Conservation (phyloP, 2,113 vertebrate species). For the Nicator chloris region DNA sequence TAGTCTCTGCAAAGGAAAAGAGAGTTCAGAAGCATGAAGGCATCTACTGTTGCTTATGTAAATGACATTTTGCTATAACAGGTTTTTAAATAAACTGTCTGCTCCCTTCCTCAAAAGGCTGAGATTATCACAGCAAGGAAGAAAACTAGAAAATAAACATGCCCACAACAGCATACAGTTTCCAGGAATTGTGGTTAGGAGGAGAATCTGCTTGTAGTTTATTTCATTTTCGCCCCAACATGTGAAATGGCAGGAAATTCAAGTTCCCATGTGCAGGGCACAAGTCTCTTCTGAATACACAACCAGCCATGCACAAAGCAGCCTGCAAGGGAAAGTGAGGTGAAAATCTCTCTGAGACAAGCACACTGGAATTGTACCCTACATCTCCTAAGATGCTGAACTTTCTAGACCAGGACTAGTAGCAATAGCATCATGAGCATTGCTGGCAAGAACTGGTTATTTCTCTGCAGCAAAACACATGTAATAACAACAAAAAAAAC, state of each 20-base stretch:
- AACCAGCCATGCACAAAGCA: not conserved
- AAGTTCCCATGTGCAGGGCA: not conserved
- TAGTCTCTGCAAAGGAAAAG: not conserved
- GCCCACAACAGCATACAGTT: not conserved
- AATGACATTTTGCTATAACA: slow-evolving; percentile 9
- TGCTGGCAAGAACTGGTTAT: not conserved
- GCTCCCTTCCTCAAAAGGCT: not conserved
- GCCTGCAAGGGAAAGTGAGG: not conserved
- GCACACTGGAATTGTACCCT: not conserved
- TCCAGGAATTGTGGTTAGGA: slow-evolving; percentile 15
- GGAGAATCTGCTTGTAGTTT: not conserved
- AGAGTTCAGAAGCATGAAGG: not conserved
- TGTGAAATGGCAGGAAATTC: not conserved
- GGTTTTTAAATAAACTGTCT: slow-evolving; percentile 45
- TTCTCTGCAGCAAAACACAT: not conserved
- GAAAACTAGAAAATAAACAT: slow-evolving; percentile 43
- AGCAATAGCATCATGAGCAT: not conserved
- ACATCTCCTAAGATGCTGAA: not conserved
- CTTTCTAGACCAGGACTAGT: not conserved
- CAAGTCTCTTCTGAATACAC: not conserved
- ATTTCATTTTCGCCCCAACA: not conserved
- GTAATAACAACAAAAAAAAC: not conserved
- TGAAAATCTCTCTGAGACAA: not conserved
- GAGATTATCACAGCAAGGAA: slow-evolving; percentile 19
- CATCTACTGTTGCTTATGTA: slow-evolving; percentile 18